Evolutionary conservation across 2,888 invertebrate species (phyloP).

Genomic region (Biston betularia): DNA sequence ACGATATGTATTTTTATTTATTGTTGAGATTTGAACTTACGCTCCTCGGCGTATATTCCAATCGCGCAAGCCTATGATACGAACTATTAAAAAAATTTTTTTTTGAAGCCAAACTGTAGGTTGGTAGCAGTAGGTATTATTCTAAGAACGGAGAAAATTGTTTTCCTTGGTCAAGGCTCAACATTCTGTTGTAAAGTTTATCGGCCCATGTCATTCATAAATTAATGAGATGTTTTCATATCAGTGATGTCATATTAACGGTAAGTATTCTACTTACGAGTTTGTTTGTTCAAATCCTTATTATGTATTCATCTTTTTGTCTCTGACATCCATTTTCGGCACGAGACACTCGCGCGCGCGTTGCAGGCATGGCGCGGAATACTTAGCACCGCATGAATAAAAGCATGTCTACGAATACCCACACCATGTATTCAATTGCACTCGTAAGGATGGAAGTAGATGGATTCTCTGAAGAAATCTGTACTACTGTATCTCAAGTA

Average conservation of each 20-base stretch:
- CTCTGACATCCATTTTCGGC: slow-evolving; percentile 35
- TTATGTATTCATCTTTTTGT: slow-evolving; percentile 41
- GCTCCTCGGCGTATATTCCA: too few species aligned
- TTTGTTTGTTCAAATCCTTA: slow-evolving; percentile 28
- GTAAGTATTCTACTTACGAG: slow-evolving; percentile 6
- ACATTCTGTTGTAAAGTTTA: too few species aligned
- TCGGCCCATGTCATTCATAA: slow-evolving; percentile 13
- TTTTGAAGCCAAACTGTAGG: too few species aligned
- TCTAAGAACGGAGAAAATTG: too few species aligned
- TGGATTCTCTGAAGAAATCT: slow-evolving; percentile 1
- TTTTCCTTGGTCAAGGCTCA: too few species aligned
- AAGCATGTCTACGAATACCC: background rate
- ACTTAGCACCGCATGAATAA: slow-evolving; percentile 3
- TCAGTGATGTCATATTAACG: slow-evolving; percentile 35
- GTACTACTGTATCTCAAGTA: slow-evolving; percentile 8
- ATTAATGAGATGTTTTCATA: slow-evolving; percentile 12
- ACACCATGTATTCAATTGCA: background rate
- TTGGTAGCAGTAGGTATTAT: too few species aligned
- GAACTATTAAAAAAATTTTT: too few species aligned
- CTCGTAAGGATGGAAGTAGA: background rate
- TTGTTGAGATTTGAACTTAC: too few species aligned
- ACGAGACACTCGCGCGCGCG: slow-evolving; percentile 14
- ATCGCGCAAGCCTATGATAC: too few species aligned
- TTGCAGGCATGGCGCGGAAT: slow-evolving; percentile 19
- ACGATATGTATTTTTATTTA: too few species aligned